A percentile compares a stretch with the other conserved stretches of the same genome.
These are phyloP conservation scores for Asobara japonica DNA, from an alignment of 1,140 invertebrate species.

Conservation along the genomic window DNA sequence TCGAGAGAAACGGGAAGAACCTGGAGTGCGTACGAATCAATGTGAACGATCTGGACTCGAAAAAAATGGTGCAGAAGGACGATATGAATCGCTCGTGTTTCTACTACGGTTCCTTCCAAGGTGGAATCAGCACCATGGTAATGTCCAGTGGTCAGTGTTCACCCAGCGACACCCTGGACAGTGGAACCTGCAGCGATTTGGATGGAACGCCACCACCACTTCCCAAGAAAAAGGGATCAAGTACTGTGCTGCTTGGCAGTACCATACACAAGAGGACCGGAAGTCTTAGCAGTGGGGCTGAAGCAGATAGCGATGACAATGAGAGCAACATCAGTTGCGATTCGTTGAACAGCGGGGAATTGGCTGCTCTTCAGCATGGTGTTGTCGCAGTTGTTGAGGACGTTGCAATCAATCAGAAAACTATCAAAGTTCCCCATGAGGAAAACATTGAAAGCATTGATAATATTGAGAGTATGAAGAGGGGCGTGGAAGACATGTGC, in stretches of 20 bases:
- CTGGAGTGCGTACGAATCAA: conserved; percentile 65
- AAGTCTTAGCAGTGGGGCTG: conserved; percentile 68
- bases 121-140: conserved; percentile 61
- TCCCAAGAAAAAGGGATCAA: conserved; percentile 72
- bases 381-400: background rate
- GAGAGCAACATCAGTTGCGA: conserved; percentile 78
- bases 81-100: conserved; percentile 61
- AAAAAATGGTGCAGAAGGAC: conserved; percentile 50
- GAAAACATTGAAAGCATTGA: too few species aligned
- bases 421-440: too few species aligned
- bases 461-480: background rate
- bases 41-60: conserved; percentile 49
- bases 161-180: conserved; percentile 81
- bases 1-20: conserved; percentile 43
- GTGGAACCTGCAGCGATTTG: conserved; percentile 83
- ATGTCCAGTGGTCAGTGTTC: conserved; percentile 83
- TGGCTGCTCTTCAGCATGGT: too few species aligned
- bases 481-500: background rate
- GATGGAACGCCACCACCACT: conserved; percentile 79
- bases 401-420: background rate
- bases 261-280: conserved; percentile 64
- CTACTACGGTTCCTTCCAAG: conserved; percentile 67
- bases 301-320: conserved; percentile 74
- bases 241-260: conserved; percentile 42
- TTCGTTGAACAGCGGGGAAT: conserved; percentile 75